Percentiles rank a stretch among this genome's conserved stretches.
Evolutionary conservation across 2,888 invertebrate genomes (phyloP).

Genomic region (Prionchulus punctatus): DNA sequence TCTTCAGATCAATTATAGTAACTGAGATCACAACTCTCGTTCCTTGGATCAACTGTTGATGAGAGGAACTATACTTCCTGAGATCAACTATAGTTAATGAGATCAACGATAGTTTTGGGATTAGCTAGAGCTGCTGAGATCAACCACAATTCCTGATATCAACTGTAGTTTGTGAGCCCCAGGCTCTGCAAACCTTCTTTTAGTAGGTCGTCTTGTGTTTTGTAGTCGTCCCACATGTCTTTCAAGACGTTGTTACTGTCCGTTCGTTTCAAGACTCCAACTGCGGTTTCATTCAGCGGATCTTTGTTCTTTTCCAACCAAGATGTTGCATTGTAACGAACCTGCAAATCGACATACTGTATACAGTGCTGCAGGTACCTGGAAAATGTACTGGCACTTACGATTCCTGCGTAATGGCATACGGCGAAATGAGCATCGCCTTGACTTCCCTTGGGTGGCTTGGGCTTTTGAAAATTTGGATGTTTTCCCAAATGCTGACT

Average conservation of each 20-base stretch:
- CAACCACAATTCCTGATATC: no score
- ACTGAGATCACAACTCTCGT: no score
- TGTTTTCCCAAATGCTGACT: constrained; percentile 32
- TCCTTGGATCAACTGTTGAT: no score
- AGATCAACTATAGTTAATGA: no score
- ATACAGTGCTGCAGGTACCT: no score
- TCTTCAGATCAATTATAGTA: no score
- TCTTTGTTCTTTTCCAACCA: constrained; percentile 43
- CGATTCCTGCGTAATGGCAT: constrained; percentile 40
- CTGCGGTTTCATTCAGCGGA: constrained; percentile 40
- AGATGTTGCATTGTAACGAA: constrained; percentile 36
- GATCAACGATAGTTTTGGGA: no score
- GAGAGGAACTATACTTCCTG: no score
- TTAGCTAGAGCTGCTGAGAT: no score
- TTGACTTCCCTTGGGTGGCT: constrained; percentile 35
- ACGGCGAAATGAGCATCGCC: constrained; percentile 40
- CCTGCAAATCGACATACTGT: no score
- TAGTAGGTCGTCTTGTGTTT: constrained; percentile 27
- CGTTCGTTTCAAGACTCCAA: constrained; percentile 31
- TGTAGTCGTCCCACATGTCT: constrained; percentile 28
- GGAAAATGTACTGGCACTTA: constrained; percentile 20
- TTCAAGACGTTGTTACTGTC: constrained; percentile 23
- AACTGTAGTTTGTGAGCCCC: not conserved
- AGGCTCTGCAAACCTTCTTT: no score
- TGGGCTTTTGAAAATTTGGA: constrained; percentile 33